These are phyloP conservation scores for Mimachlamys varia DNA, from an alignment of 2,888 invertebrate genomes.

Conservation along the genomic window DNA sequence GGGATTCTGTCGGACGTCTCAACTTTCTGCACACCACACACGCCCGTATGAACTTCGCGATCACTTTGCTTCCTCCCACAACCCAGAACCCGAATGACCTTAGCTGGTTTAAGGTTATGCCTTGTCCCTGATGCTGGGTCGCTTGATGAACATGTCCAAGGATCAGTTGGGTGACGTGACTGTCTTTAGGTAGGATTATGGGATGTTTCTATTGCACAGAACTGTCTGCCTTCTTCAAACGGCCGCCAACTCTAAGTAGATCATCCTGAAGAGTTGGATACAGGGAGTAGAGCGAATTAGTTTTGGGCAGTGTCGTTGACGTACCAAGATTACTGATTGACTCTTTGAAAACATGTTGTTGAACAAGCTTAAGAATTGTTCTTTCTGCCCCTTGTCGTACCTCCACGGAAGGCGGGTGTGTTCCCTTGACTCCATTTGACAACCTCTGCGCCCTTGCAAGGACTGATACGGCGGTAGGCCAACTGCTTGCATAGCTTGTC, in stretches of 20 bases:
- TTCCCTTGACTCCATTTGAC: constrained; percentile 46
- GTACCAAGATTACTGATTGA: constrained; percentile 41
- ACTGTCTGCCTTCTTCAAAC: constrained; percentile 47
- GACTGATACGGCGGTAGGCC: constrained; percentile 44
- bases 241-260: constrained; percentile 50
- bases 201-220: constrained; percentile 52
- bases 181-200: constrained; percentile 58
- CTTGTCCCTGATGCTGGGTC: constrained; percentile 57
- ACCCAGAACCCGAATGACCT: constrained; percentile 57
- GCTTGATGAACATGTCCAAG: constrained; percentile 53
- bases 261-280: too few relatives aligned
- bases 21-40: constrained; percentile 52
- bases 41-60: constrained; percentile 50
- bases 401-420: constrained; percentile 39
- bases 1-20: constrained; percentile 36
- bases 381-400: constrained; percentile 48
- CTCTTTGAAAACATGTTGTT: constrained; percentile 43
- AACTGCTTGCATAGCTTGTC: not conserved
- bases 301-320: too few relatives aligned
- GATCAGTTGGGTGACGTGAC: constrained; percentile 55
- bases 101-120: constrained; percentile 55
- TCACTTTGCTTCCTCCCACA: constrained; percentile 50
- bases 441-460: constrained; percentile 42
- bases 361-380: constrained; percentile 49
- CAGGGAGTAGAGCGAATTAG: too few relatives aligned